Evolutionary conservation across 2,113 vertebrate genomes (phyloP), one percentile per base, ranked within the genome.

Genomic region (Loxodonta africana): DNA sequence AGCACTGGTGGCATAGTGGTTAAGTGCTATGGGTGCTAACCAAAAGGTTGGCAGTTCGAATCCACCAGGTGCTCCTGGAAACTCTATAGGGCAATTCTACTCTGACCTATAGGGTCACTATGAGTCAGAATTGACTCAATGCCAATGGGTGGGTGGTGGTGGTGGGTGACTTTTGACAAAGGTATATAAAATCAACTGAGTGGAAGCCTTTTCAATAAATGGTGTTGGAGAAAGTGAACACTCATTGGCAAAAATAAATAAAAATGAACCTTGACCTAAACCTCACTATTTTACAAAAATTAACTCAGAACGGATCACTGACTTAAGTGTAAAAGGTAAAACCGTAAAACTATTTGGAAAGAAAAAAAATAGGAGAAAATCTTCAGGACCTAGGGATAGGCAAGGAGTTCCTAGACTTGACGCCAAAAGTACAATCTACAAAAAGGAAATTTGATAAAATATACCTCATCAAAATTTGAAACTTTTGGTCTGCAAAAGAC

Each of bases 271-370:
- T 81, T 28, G 41, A 86, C 23, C 33, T 63, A 57, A 57, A 57
- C 53, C 0, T 86, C 44, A 87, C 2, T 81, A 5, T 8, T 82
- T 60, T 5, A 46, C 1, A 69, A 74, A 89, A 83, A 46, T 15
- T 20, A 88, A 94, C 71, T 83, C 53, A 90, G 92, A 88, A 76
- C 88, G 10, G 14, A 83, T 67, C 17, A 78, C 2, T 4, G 8
- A 94, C 73, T 84, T 92, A 92, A 62, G 44, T 37, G 48, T 69
- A 94, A 82, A 76, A 37, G 71, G 2, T 41, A 83, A 67, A 63
- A 83, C 2, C 89, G 89, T 78, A 86, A 44, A 93, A 63, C 11
- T 67, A 71, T 74, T 30, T 17, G 37, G 15, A n/a, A 53, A 62
- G 10, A 77, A 20, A n/a, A 53, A 62, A 14, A 77, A 93, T n/a